These are phyloP conservation scores for Trachymyrmex cornetzi DNA, from an alignment of 1,140 invertebrate genomes.

Conservation along the genomic window DNA sequence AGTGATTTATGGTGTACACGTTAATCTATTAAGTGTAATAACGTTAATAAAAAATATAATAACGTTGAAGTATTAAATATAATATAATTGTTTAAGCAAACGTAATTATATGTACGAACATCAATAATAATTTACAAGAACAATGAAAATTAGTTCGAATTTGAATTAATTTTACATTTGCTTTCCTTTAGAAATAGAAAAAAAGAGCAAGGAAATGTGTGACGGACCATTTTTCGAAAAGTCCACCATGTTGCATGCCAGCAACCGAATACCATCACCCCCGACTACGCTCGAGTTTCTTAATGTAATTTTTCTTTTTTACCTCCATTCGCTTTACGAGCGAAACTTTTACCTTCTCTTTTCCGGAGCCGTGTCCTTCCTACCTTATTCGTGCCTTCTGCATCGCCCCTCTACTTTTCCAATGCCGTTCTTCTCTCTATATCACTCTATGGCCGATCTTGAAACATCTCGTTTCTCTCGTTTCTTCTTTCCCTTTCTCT, in stretches of 20 bases:
- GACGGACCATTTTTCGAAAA: constrained; percentile 25
- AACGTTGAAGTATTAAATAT: background rate
- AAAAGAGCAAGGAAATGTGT: background rate
- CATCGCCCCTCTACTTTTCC: constrained; percentile 64
- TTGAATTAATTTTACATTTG: background rate
- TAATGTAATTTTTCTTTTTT: constrained; percentile 86
- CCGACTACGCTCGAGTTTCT: constrained; percentile 82
- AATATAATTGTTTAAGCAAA: background rate
- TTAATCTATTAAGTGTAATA: background rate
- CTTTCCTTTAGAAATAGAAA: background rate
- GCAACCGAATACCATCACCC: constrained; percentile 71
- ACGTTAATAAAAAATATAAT: background rate
- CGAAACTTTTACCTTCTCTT: constrained; percentile 81
- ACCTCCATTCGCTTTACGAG: constrained; percentile 85
- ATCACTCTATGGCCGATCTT: constrained; percentile 27
- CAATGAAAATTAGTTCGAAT: background rate
- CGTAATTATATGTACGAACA: background rate
- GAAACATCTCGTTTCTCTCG: constrained; percentile 60
- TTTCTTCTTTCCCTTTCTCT: constrained; percentile 68
- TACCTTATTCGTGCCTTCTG: constrained; percentile 42
- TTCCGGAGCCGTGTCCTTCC: constrained; percentile 36
- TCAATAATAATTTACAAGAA: constrained; percentile 8
- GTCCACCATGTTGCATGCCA: constrained; percentile 75
- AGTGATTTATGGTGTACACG: background rate
- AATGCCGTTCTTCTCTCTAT: constrained; percentile 65